Conservation (phyloP, 1,140 invertebrate species). For the Drosophila tani region DNA sequence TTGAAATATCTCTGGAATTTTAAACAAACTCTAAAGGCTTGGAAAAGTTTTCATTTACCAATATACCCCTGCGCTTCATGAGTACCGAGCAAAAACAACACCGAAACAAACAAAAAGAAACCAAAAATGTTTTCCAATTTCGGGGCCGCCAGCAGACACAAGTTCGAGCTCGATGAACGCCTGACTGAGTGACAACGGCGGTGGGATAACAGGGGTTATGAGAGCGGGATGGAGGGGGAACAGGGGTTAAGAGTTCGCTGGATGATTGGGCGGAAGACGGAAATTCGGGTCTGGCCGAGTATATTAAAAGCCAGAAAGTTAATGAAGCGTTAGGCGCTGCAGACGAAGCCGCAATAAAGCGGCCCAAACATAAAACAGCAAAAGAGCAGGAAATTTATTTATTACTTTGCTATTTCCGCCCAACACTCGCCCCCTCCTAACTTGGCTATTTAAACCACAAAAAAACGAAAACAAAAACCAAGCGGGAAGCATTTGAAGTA, state of each 20-base stretch:
- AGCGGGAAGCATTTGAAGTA: constrained; percentile 45
- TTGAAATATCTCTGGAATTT: too few relatives aligned
- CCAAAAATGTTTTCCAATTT: constrained; percentile 61
- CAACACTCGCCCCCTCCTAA: constrained; percentile 8
- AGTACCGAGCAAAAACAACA: constrained; percentile 10
- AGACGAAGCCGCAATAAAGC: constrained; percentile 67
- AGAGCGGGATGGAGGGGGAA: not conserved
- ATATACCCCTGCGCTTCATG: not conserved
- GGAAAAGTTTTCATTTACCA: too few relatives aligned
- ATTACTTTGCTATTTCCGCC: constrained; percentile 67
- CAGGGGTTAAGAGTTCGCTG: constrained; percentile 18
- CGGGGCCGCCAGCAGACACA: constrained; percentile 35
- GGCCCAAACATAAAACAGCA: constrained; percentile 61
- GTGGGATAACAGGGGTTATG: constrained; percentile 1
- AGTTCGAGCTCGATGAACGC: constrained; percentile 37
- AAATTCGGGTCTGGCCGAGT: constrained; percentile 61
- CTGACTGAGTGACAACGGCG: constrained; percentile 70
- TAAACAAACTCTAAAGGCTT: too few relatives aligned
- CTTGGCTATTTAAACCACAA: constrained; percentile 24
- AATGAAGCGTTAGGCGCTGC: constrained; percentile 69
- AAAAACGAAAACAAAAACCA: constrained; percentile 7
- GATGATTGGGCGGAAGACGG: constrained; percentile 43
- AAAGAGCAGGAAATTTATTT: constrained; percentile 72
- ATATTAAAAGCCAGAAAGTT: constrained; percentile 79
- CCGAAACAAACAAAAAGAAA: constrained; percentile 28